Conservation (phyloP, 2,797 vertebrate species). For the Sebastes minor region DNA sequence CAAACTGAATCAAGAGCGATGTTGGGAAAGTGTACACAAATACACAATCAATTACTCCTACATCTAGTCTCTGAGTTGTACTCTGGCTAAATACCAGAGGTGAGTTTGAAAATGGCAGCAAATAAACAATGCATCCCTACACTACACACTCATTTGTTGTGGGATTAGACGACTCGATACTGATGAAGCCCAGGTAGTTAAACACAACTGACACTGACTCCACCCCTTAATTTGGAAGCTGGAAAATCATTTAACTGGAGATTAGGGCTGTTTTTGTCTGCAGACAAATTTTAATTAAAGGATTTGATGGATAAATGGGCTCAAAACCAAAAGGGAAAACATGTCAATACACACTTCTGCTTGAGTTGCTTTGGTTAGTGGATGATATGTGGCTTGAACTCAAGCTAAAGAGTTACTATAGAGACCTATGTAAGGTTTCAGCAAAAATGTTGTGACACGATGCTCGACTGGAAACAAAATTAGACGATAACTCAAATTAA, state of each 20-base stretch:
- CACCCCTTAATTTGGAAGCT: neutral
- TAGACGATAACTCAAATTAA: neutral
- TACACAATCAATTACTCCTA: constrained; percentile 14
- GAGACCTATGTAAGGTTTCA: neutral
- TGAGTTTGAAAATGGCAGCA: constrained; percentile 16
- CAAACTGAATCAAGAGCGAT: constrained; percentile 15
- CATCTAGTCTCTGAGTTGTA: neutral
- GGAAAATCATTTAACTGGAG: constrained; percentile 9
- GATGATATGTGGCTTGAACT: neutral
- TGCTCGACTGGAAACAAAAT: neutral
- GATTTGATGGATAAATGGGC: constrained; percentile 19
- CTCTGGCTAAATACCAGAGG: constrained; percentile 11
- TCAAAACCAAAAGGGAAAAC: constrained; percentile 15
- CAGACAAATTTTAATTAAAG: constrained; percentile 15
- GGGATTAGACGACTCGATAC: neutral
- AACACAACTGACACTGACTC: constrained; percentile 10
- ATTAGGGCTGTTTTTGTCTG: neutral
- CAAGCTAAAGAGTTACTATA: neutral
- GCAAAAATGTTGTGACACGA: neutral
- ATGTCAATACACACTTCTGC: constrained; percentile 9
- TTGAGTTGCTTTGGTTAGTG: neutral
- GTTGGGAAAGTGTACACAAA: neutral
- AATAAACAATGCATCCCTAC: constrained; percentile 23
- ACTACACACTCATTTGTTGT: constrained; percentile 16
- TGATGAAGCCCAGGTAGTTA: constrained; percentile 20